Conservation (phyloP, 2,797 vertebrate genomes). For the Cryptoprocta ferox region DNA sequence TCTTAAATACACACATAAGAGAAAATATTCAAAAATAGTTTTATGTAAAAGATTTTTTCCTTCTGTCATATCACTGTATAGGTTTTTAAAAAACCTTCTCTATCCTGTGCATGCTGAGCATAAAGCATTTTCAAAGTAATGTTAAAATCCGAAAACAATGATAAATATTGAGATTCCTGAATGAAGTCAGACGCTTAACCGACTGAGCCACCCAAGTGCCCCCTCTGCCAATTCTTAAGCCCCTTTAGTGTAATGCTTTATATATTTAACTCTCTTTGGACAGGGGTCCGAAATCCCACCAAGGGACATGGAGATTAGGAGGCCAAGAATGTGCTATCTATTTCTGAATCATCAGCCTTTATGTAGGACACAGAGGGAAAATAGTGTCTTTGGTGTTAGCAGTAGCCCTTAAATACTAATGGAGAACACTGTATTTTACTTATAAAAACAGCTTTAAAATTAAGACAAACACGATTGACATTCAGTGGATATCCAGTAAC, state of each 20-base stretch:
- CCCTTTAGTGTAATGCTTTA: neutral
- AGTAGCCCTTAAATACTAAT: neutral
- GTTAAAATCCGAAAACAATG: constrained; percentile 5
- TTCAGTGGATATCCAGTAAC: neutral
- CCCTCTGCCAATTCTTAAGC: neutral
- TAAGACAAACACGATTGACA: neutral
- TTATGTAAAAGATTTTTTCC: neutral
- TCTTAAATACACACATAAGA: neutral
- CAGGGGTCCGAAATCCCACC: neutral
- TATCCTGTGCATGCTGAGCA: neutral
- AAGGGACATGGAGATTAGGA: neutral
- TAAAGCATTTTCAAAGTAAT: neutral
- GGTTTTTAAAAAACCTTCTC: neutral
- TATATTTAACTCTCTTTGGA: neutral
- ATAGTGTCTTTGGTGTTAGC: neutral
- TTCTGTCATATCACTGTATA: neutral
- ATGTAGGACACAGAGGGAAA: neutral
- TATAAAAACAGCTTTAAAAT: neutral
- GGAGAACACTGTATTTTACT: neutral
- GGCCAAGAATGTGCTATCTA: neutral
- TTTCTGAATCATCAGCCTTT: neutral
- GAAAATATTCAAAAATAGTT: constrained; percentile 11
- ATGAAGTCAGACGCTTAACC: neutral
- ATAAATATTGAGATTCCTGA: neutral
- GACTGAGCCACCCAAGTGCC: too few relatives aligned